Evolutionary conservation across 2,113 vertebrate genomes (phyloP), one percentile per base, ranked within the genome.

Genomic region (Marmota flaviventris): DNA sequence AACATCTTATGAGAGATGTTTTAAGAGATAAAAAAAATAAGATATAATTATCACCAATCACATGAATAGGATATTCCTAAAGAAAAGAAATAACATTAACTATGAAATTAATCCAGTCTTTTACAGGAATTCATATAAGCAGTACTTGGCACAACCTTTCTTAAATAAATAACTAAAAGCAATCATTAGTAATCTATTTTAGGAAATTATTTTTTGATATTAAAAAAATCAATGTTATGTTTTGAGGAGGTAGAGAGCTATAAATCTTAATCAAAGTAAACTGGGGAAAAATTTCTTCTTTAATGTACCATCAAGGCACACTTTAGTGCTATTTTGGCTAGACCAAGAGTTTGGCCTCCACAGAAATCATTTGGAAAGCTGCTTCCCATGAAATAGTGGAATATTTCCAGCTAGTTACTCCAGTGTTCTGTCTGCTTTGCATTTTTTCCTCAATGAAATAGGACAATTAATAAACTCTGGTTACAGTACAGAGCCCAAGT

Each of bases 371-470:
- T 86, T 93, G 58, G 70, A 96, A 97, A 98, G 75, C 81, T 87
- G 56, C 93, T 97, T 72, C 82, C 97, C 98, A 93, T 96, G 97
- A 93, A 90, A 63, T 37, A 67, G 42, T 98, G 89, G 93, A 98
- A 95, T 70, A 95, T 77, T 97, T 97, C 97, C 86, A 95, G 73
- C 53, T 94, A 93, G 76, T 92, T 89, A 73, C 48, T 97, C 89
- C 82, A 98, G 81, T 51, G 45, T 81, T 97, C 89, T 83, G 95
- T 94, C 86, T 95, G 96, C 85, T 97, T 85, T 95, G 94, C 95
- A 97, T 95, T 98, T 97, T 97, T 92, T n/a, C 93, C 79, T 98
- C 97, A 97, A 96, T 97, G 96, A 97, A 98, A 97, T 17, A 94
- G 90, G 87, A 97, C 96, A 98, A 98, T 98, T 97, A 98, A 98